These are phyloP conservation scores for Crambe crambe DNA, from an alignment of 37 sponge, comb jelly and placozoan species.

Conservation along the genomic window DNA sequence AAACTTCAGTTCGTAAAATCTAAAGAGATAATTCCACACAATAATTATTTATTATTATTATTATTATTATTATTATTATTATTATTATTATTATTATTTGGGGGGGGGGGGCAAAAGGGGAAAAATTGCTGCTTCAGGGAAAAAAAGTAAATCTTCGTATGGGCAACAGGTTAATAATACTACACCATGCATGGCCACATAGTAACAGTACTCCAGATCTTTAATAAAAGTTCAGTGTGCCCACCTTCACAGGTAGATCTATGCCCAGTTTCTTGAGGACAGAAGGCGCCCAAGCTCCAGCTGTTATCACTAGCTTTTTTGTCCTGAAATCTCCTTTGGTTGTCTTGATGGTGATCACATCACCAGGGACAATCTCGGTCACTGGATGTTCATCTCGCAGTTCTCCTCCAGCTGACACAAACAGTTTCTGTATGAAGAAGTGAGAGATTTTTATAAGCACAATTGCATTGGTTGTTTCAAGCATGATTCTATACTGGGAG, in stretches of 20 bases:
- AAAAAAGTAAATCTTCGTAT: too few relatives aligned
- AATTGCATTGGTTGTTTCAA: not conserved
- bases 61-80: too few relatives aligned
- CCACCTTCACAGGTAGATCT: conserved; percentile 62
- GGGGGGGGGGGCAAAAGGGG: too few relatives aligned
- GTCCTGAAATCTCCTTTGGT: conserved; percentile 42
- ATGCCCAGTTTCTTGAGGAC: conserved; percentile 52
- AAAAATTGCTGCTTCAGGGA: too few relatives aligned
- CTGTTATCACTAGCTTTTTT: conserved; percentile 67
- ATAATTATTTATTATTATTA: too few relatives aligned
- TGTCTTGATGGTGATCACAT: conserved; percentile 41
- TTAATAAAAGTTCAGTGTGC: too few relatives aligned
- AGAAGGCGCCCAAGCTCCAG: conserved; percentile 73
- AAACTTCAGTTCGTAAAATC: conserved; percentile 46
- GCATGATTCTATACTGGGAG: not conserved
- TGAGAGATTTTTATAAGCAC: not conserved
- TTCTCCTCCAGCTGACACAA: conserved; percentile 57
- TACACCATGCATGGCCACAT: too few relatives aligned
- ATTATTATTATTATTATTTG: too few relatives aligned
- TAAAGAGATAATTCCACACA: too few relatives aligned
- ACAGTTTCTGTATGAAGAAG: conserved; percentile 23
- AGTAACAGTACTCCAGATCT: too few relatives aligned
- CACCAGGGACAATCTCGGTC: conserved; percentile 56
- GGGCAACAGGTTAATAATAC: too few relatives aligned
- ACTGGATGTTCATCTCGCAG: conserved; percentile 65